Conservation (phyloP, 1,140 invertebrate species). For the Drosophila setifemur region DNA sequence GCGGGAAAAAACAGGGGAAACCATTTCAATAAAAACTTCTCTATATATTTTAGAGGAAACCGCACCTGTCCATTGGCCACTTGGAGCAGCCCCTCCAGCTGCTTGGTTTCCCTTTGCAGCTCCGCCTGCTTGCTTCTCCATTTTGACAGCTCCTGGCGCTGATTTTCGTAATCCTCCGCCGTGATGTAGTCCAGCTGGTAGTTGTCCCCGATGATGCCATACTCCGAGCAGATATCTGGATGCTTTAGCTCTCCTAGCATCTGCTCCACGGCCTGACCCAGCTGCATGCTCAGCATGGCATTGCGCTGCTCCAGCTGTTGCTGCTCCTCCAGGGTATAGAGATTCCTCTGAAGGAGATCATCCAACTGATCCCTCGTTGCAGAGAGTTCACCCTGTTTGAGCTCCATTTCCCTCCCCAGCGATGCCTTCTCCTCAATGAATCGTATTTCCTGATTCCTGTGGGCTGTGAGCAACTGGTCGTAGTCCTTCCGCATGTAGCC, state of each 20-base stretch:
- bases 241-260: constrained; percentile 51
- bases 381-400: constrained; percentile 17
- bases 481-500: constrained; percentile 64
- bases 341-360: background rate
- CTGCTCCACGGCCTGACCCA: constrained; percentile 57
- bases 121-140: constrained; percentile 52
- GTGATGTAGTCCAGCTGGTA: constrained; percentile 71
- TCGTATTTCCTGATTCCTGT: constrained; percentile 44
- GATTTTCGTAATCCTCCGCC: constrained; percentile 53
- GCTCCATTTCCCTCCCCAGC: constrained; percentile 14
- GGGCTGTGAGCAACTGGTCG: constrained; percentile 46
- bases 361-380: constrained; percentile 17
- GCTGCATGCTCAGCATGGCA: constrained; percentile 55
- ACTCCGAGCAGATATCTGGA: constrained; percentile 56
- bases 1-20: background rate
- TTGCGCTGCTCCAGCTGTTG: constrained; percentile 57
- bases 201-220: constrained; percentile 72
- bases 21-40: background rate
- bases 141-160: constrained; percentile 41
- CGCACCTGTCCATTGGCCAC: constrained; percentile 78
- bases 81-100: constrained; percentile 77
- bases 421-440: constrained; percentile 52
- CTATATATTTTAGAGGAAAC: background rate
- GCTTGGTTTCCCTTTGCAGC: constrained; percentile 79
- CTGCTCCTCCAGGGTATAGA: constrained; percentile 60